Conservation (phyloP, 2,113 vertebrate genomes). For the Nansenia antarctica region DNA sequence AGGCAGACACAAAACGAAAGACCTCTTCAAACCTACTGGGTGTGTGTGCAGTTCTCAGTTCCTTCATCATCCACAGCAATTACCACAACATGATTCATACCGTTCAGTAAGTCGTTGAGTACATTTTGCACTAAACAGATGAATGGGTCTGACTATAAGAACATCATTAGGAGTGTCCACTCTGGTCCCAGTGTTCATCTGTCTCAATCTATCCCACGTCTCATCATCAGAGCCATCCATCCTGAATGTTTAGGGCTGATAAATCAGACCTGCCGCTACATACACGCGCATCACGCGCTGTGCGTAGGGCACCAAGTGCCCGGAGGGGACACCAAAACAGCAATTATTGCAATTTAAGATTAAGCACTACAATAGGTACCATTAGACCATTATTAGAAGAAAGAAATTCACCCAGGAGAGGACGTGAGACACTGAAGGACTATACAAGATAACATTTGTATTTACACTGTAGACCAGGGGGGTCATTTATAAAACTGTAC, state of each 20-base stretch:
- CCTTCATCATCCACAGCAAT: background rate
- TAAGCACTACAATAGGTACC: too few species aligned
- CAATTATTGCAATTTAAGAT: too few species aligned
- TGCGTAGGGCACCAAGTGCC: too few species aligned
- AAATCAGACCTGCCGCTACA: too few species aligned
- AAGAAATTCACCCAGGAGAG: background rate
- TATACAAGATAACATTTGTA: background rate
- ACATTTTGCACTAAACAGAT: constrained; percentile 33
- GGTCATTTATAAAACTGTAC: too few species aligned
- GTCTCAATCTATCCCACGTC: background rate
- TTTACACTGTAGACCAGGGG: background rate
- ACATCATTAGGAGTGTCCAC: background rate
- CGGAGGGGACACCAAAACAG: too few species aligned
- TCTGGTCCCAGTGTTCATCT: constrained; percentile 17
- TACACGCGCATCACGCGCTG: too few species aligned
- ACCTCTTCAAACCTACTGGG: background rate
- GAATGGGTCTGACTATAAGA: constrained; percentile 10
- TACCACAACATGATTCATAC: constrained; percentile 29
- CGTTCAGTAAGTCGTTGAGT: too few species aligned
- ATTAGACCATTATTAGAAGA: too few species aligned
- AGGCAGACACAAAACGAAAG: background rate
- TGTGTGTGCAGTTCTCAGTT: background rate
- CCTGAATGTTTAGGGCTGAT: background rate
- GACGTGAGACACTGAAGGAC: background rate
- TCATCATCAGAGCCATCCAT: constrained; percentile 17